phyloP scores from a whole-genome alignment of 1,140 invertebrate species.

The Aphelenchoides avenae region DNA sequence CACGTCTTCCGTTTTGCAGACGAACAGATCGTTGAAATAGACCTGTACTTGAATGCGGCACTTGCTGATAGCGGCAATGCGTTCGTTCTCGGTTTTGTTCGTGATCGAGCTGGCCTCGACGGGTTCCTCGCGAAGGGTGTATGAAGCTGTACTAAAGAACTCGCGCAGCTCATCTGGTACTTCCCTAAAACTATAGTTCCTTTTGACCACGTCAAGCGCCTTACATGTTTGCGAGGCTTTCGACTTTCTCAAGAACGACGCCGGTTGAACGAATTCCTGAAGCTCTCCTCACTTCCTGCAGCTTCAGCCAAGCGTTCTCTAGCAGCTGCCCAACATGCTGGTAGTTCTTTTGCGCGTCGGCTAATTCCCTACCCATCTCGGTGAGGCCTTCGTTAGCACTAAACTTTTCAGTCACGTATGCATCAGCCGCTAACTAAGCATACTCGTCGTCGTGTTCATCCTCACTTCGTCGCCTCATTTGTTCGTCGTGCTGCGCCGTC shows the following conservation, averaged over 20 bases:
- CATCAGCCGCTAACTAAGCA: no score
- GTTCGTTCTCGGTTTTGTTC: not conserved
- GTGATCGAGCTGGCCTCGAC: not conserved
- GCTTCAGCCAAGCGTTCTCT: not conserved
- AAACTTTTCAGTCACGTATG: no score
- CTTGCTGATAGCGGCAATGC: constrained; percentile 4
- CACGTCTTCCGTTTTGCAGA: constrained; percentile 24
- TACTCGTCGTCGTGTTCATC: no score
- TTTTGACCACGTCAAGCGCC: not conserved
- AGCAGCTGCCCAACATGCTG: no score
- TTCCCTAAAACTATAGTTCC: constrained; percentile 1
- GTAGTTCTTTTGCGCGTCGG: no score
- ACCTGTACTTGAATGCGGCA: constrained; percentile 31
- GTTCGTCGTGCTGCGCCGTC: not conserved
- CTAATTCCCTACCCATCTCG: no score
- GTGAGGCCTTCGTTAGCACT: no score
- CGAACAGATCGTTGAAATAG: constrained; percentile 38
- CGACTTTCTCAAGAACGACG: not conserved
- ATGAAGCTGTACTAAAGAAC: constrained; percentile 19
- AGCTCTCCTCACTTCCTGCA: not conserved
- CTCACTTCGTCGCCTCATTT: no score
- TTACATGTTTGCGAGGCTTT: not conserved
- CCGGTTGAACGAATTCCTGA: not conserved
- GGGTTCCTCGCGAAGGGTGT: constrained; percentile 9
- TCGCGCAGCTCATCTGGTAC: constrained; percentile 11